phyloP scores from a whole-genome alignment of 2,797 vertebrate genomes.

The Uromys caudimaculatus region DNA sequence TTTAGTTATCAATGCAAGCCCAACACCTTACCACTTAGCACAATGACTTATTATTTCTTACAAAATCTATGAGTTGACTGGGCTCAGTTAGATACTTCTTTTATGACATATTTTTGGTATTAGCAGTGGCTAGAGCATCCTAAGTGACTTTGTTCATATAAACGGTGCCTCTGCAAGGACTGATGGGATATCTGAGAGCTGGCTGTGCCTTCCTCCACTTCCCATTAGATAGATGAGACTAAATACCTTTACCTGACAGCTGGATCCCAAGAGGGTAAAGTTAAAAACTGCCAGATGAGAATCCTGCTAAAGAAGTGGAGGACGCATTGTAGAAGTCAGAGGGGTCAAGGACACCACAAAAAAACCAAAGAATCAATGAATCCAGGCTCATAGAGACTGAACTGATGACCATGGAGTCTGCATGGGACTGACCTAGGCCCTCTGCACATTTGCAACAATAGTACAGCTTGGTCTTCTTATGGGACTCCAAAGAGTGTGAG shows the following conservation, averaged over 20 bases:
- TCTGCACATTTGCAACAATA: not conserved
- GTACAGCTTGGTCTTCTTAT: not conserved
- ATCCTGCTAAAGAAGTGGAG: not conserved
- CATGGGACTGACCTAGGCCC: not conserved
- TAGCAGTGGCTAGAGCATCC: not conserved
- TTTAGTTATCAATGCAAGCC: not conserved
- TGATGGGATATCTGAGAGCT: not conserved
- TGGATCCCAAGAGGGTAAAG: not conserved
- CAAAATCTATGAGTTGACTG: not conserved
- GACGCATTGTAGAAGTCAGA: not conserved
- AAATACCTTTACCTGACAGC: not conserved
- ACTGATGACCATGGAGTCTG: not conserved
- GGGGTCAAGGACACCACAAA: not conserved
- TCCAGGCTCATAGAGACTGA: not conserved
- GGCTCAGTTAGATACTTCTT: not conserved
- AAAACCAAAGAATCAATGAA: not conserved
- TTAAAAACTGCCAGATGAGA: not conserved
- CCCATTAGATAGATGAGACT: not conserved
- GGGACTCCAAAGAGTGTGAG: not conserved
- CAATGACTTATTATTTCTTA: constrained; percentile 16
- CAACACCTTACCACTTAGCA: not conserved
- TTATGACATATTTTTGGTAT: constrained; percentile 5
- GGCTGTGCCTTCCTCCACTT: not conserved
- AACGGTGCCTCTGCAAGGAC: not conserved
- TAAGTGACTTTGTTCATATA: not conserved